Conservation (phyloP, 1,140 invertebrate species). For the Whitmania pigra region DNA sequence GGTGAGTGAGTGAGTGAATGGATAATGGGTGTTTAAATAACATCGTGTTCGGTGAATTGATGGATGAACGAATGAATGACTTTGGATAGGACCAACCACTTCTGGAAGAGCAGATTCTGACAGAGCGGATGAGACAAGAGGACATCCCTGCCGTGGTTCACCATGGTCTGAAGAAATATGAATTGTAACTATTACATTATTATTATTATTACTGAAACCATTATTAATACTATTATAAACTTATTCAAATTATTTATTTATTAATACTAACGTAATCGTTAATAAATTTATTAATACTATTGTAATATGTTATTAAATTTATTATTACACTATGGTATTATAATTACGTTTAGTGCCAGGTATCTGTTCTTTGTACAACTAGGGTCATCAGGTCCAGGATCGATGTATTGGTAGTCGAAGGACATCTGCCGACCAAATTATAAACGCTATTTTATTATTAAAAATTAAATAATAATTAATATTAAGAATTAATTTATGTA, state of each 20-base stretch:
- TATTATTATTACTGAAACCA: slow-evolving; percentile 1
- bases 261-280: too few relatives aligned
- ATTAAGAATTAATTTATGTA: too few relatives aligned
- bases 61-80: slow-evolving; percentile 2
- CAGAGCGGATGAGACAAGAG: slow-evolving; percentile 25
- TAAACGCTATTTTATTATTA: too few relatives aligned
- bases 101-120: slow-evolving; percentile 25
- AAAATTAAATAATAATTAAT: too few relatives aligned
- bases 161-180: slow-evolving; percentile 23
- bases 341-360: slow-evolving; percentile 22
- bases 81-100: slow-evolving; percentile 25
- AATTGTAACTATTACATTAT: neutral
- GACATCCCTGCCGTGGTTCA: slow-evolving; percentile 10
- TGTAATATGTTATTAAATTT: too few relatives aligned
- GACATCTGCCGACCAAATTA: slow-evolving; percentile 19
- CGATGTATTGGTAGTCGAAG: slow-evolving; percentile 25
- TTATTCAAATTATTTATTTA: neutral
- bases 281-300: too few relatives aligned
- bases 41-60: neutral
- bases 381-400: slow-evolving; percentile 25
- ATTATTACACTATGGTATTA: too few relatives aligned
- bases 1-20: neutral
- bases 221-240: slow-evolving; percentile 6
- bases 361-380: slow-evolving; percentile 22
- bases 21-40: too few relatives aligned